Conservation (phyloP, 1,140 invertebrate species). For the Rhyzopertha dominica region DNA sequence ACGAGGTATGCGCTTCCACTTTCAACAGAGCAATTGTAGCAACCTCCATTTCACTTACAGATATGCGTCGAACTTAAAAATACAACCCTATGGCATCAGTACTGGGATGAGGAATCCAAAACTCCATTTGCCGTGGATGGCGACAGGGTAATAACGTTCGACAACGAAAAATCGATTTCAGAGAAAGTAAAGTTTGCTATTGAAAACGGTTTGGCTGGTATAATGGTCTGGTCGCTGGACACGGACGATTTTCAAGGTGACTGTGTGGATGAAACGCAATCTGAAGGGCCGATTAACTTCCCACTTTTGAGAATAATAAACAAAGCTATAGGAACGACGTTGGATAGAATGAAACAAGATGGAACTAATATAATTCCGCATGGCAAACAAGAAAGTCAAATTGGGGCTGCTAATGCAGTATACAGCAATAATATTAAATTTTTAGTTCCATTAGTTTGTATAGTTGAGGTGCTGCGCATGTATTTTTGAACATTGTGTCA, state of each 20-base stretch:
- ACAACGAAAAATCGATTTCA: conserved; percentile 57
- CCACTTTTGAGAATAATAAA: conserved; percentile 60
- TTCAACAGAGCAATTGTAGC: neutral
- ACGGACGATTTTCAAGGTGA: conserved; percentile 70
- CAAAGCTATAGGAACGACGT: conserved; percentile 50
- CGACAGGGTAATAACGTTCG: conserved; percentile 57
- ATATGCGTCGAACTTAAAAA: conserved; percentile 58
- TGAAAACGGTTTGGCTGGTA: conserved; percentile 63
- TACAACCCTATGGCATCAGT: conserved; percentile 49
- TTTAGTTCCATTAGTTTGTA: too few species aligned
- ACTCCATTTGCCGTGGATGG: conserved; percentile 57
- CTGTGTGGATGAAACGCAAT: conserved; percentile 51
- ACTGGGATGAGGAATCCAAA: conserved; percentile 56
- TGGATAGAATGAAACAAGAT: conserved; percentile 53
- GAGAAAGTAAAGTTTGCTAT: conserved; percentile 61
- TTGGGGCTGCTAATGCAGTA: too few species aligned
- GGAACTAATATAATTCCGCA: conserved; percentile 37
- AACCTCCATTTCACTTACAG: conserved; percentile 43
- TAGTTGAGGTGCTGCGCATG: too few species aligned
- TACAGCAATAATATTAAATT: too few species aligned
- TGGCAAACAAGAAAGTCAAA: conserved; percentile 12
- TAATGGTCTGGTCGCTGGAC: conserved; percentile 80
- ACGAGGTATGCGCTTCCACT: conserved; percentile 53
- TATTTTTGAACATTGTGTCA: too few species aligned
- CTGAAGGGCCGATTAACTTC: conserved; percentile 47